Evolutionary conservation across 2,888 invertebrate genomes (phyloP), one percentile per base, ranked within the genome.

Genomic region (Phorcus lineatus): DNA sequence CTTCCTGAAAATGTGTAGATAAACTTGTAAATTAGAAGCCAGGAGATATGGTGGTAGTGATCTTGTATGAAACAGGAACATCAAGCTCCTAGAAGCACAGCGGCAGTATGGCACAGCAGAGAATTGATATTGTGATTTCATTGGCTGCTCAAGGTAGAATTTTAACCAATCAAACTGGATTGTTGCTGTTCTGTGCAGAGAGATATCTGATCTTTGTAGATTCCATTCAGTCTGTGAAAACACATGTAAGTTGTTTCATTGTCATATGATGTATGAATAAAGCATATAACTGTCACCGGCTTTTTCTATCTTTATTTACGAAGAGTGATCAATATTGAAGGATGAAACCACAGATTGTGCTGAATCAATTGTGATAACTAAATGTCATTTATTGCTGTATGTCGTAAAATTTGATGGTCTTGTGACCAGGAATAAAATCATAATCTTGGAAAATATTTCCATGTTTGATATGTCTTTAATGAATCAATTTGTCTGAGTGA

Each of bases 221-320:
- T 70, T 70, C 67, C 70, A 36, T 62, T 28, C 70, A 36, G 70
- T 70, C 28, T 70, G 70, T 70, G 70, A 19, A 70, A 70, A 70
- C 70, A 70, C 70, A 70, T 70, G 70, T 70, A 70, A 70, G 17
- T 70, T 70, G 70, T 70, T 70, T 70, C 70, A 70, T 70, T 40
- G 70, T 70, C 70, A 70, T 70, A 70, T 70, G 19, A 70, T 70
- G 70, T 70, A 70, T 70, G 70, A 70, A 70, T 70, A 70, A 70
- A 70, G 70, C 70, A 70, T 70, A 70, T 70, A 36, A 70, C 70
- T 70, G 36, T 70, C 70, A n/a, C n/a, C 17, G 13, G 11, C 36
- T 31, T 16, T 40, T 70, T 47, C 47, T 47, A 47, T 47, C 47
- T 47, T 47, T 47, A 47, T 47, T 47, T 47, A 47, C 11, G 47